These are phyloP conservation scores for Mirza zaza DNA, from an alignment of 2,113 vertebrate genomes.

Conservation along the genomic window DNA sequence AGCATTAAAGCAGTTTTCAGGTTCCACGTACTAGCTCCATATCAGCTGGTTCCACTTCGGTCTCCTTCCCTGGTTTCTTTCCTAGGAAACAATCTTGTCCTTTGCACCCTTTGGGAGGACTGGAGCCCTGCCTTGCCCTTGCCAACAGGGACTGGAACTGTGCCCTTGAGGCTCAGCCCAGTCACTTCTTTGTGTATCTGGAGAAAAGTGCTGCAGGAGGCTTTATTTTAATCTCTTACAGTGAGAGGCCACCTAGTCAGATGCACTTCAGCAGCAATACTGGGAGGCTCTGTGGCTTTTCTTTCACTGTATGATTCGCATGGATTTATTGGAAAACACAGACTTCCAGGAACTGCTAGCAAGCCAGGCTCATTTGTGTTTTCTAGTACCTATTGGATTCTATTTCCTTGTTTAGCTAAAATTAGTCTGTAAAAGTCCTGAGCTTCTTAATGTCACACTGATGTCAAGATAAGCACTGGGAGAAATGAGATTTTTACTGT, in stretches of 20 bases:
- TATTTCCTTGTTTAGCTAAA: slow-evolving; percentile 80
- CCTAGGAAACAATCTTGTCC: slow-evolving; percentile 63
- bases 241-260: slow-evolving; percentile 6
- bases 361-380: slow-evolving; percentile 62
- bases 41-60: neutral
- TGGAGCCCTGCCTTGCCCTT: neutral
- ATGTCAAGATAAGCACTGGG: slow-evolving; percentile 56
- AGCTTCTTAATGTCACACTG: slow-evolving; percentile 64
- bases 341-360: slow-evolving; percentile 84
- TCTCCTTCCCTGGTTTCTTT: slow-evolving; percentile 54
- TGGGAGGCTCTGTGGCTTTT: slow-evolving; percentile 55
- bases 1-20: neutral
- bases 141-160: slow-evolving; percentile 23
- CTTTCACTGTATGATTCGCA: slow-evolving; percentile 68
- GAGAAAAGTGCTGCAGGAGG: neutral
- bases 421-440: slow-evolving; percentile 75
- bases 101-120: neutral
- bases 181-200: slow-evolving; percentile 33
- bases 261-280: neutral
- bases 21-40: neutral
- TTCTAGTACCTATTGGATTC: slow-evolving; percentile 69
- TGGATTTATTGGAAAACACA: slow-evolving; percentile 79
- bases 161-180: slow-evolving; percentile 36
- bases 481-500: slow-evolving; percentile 71
- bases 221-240: slow-evolving; percentile 33